Evolutionary conservation across 2,888 invertebrate genomes (phyloP), one percentile per base, ranked within the genome.

Genomic region (Ennomos erosarius): DNA sequence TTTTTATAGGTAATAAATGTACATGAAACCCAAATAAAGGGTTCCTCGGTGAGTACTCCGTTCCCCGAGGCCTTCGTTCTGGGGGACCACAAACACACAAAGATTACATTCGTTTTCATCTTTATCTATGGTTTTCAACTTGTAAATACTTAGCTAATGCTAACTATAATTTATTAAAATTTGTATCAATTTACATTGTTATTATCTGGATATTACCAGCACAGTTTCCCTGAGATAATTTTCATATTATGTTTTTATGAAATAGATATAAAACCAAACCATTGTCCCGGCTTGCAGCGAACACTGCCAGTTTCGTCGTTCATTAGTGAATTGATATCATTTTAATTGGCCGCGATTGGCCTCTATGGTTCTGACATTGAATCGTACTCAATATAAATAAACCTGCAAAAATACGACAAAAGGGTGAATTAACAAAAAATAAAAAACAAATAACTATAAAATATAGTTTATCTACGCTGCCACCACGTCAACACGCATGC

Each of bases 401-500:
- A 82, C 79, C 74, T 78, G 81, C 81, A 82, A 79, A 77, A 75
- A 68, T 72, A 69, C 76, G 72, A 71, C 70, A 43, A 67, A n/a
- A n/a, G n/a, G 64, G 53, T 71, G 65, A 73, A 73, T 69, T 76
- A 67, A n/a, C n/a, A n/a, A n/a, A n/a, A 66, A 75, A 26, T 26
- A 61, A 76, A 79, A 81, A 72, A 73, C 68, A 71, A 74, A 77
- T 76, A 74, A 73, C 67, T 75, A 79, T 80, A 72, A 75, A 81
- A 76, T 67, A 16, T 69, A 1, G 67, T 76, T 77, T 84, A 84
- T 84, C 82, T 77, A 67, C 75, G 73, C 69, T 71, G 63, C 67
- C 78, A 85, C 84, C 84, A 68, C 60, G 57, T 63, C 63, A 51
- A 55, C 55, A 65, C 66, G 60, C 84, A 86, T 81, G 85, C 86